phyloP scores from a whole-genome alignment of 2,888 invertebrate species.

The Drosophila acutilabella region DNA sequence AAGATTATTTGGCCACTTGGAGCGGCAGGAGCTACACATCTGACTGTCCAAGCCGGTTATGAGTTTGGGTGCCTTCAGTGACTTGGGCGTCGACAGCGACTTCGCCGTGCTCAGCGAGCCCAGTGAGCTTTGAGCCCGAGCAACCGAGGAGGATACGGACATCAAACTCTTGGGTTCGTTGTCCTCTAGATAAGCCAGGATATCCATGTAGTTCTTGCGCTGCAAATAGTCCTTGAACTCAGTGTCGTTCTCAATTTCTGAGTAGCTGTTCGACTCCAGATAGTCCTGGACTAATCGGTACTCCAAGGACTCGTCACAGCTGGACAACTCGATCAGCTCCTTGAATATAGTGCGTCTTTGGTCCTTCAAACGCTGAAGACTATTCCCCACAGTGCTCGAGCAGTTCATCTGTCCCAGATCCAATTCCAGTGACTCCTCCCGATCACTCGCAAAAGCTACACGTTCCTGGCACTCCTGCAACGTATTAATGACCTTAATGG shows the following conservation, averaged over 20 bases:
- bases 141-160: slow-evolving; percentile 76
- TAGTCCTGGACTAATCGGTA: slow-evolving; percentile 84
- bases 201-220: slow-evolving; percentile 84
- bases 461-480: slow-evolving; percentile 74
- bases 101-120: slow-evolving; percentile 79
- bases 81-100: slow-evolving; percentile 78
- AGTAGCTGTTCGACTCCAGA: slow-evolving; percentile 84
- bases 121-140: slow-evolving; percentile 80
- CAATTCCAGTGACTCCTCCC: slow-evolving; percentile 13
- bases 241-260: slow-evolving; percentile 84
- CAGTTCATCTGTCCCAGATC: neutral
- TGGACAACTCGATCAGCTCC: slow-evolving; percentile 81
- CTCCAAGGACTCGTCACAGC: slow-evolving; percentile 84
- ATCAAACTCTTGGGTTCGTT: slow-evolving; percentile 71
- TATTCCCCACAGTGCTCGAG: slow-evolving; percentile 59
- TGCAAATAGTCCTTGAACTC: slow-evolving; percentile 84
- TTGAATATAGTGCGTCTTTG: slow-evolving; percentile 81
- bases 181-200: slow-evolving; percentile 82
- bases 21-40: slow-evolving; percentile 71
- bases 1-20: slow-evolving; percentile 43
- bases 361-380: slow-evolving; percentile 74
- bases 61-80: slow-evolving; percentile 65
- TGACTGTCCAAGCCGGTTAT: slow-evolving; percentile 61
- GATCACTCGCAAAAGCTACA: slow-evolving; percentile 8
- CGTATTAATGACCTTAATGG: slow-evolving; percentile 76